These are phyloP conservation scores for Petrolisthes manimaculis DNA, from an alignment of 2,888 invertebrate species.

Conservation along the genomic window DNA sequence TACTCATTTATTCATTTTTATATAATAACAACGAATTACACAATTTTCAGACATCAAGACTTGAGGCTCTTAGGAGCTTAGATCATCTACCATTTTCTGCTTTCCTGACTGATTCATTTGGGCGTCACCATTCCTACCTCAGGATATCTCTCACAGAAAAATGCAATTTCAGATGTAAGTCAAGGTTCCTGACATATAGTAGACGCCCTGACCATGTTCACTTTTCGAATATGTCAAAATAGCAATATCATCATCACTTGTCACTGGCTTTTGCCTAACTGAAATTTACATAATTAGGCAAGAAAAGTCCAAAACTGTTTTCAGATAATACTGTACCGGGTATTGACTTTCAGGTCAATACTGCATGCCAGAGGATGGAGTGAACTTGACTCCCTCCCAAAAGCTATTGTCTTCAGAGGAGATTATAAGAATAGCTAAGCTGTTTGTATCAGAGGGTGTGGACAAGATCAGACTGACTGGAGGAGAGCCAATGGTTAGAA, in stretches of 20 bases:
- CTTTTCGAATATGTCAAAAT: not conserved
- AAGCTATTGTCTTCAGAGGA: slow-evolving; percentile 85
- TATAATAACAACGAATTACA: too few relatives aligned
- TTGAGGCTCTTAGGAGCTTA: slow-evolving; percentile 27
- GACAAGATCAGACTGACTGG: slow-evolving; percentile 95
- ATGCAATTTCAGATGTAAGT: slow-evolving; percentile 96
- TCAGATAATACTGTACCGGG: not conserved
- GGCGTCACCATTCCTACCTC: slow-evolving; percentile 90
- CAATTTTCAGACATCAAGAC: not conserved
- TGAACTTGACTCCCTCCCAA: slow-evolving; percentile 81
- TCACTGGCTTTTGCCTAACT: not conserved
- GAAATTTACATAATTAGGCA: not conserved
- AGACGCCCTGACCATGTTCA: not conserved
- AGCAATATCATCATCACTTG: not conserved
- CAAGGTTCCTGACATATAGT: not conserved
- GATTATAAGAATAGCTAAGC: slow-evolving; percentile 80
- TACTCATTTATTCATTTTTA: too few relatives aligned
- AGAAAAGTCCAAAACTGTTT: not conserved
- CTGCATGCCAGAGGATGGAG: slow-evolving; percentile 98
- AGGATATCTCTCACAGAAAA: slow-evolving; percentile 95
- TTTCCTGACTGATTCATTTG: slow-evolving; percentile 82
- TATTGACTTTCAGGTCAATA: slow-evolving; percentile 80
- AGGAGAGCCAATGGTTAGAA: slow-evolving; percentile 93
- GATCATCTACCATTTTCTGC: slow-evolving; percentile 62
- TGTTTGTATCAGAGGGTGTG: slow-evolving; percentile 91